These are phyloP conservation scores for Tupiocoris notatus DNA, from an alignment of 2,888 invertebrate species.

Conservation along the genomic window DNA sequence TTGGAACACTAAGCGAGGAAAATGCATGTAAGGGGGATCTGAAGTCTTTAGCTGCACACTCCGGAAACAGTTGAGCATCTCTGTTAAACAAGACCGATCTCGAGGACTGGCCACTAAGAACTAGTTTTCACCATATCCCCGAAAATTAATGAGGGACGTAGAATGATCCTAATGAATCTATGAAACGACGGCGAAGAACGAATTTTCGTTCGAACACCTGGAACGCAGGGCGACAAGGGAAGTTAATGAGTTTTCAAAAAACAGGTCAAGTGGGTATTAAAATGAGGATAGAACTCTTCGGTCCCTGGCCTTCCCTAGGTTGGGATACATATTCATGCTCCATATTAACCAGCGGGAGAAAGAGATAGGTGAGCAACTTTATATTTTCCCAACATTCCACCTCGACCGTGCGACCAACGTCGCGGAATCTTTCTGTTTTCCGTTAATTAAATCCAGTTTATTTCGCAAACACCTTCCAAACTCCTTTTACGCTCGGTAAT, in stretches of 20 bases:
- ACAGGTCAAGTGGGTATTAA: slow-evolving; percentile 29
- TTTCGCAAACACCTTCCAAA: slow-evolving; percentile 26
- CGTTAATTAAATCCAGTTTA: slow-evolving; percentile 31
- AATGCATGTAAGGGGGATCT: no score
- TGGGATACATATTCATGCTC: slow-evolving; percentile 28
- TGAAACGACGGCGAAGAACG: no score
- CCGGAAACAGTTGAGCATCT: slow-evolving; percentile 9
- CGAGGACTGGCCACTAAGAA: no score
- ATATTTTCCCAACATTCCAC: neutral
- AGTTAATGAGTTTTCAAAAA: slow-evolving; percentile 28
- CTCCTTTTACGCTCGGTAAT: slow-evolving; percentile 6
- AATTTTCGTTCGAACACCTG: no score
- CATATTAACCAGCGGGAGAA: slow-evolving; percentile 17
- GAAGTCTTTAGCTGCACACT: slow-evolving; percentile 1
- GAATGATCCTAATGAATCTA: no score
- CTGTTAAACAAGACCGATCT: no score
- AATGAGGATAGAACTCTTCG: neutral
- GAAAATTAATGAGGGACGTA: no score
- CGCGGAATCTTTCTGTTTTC: slow-evolving; percentile 22
- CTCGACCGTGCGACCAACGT: slow-evolving; percentile 6
- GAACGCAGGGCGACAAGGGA: no score
- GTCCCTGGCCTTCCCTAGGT: neutral
- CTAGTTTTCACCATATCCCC: no score
- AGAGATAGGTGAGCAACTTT: slow-evolving; percentile 29
- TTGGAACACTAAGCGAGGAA: no score